A percentile compares a stretch with the other conserved stretches of the same genome.
Evolutionary conservation across 2,113 vertebrate species (phyloP).

Genomic region (Etia nguti): DNA sequence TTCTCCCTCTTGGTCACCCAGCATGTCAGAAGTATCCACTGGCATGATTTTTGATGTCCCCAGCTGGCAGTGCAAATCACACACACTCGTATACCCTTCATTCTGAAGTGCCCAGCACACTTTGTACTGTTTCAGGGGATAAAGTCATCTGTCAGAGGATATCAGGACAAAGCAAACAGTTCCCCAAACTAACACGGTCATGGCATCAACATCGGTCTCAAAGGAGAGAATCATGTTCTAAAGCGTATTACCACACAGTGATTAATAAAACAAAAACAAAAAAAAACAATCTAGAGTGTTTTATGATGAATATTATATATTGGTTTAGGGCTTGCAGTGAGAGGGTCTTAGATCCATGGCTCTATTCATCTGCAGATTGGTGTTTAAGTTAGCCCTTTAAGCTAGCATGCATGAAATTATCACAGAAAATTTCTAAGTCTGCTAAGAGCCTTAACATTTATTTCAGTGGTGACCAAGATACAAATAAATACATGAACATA

Average conservation of each 20-base stretch:
- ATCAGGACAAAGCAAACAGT: not conserved
- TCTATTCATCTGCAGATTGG: not conserved
- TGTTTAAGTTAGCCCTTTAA: not conserved
- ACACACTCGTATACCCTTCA: not conserved
- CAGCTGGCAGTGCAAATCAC: not conserved
- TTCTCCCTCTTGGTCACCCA: not conserved
- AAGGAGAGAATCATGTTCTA: not conserved
- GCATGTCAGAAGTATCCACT: constrained; percentile 10
- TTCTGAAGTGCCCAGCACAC: not conserved
- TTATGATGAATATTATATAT: not conserved
- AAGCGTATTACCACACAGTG: not conserved
- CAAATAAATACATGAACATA: not conserved
- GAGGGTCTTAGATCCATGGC: not conserved
- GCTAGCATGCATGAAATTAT: not conserved
- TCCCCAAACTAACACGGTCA: not conserved
- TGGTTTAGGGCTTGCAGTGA: not conserved
- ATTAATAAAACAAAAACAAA: too few relatives aligned
- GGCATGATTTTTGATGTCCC: not conserved
- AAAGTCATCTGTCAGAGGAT: constrained; percentile 9
- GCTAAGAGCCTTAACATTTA: not conserved
- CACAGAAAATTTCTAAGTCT: not conserved
- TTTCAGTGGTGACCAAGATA: not conserved
- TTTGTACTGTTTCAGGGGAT: constrained; percentile 17
- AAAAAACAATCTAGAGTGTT: not conserved
- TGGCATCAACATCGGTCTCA: not conserved